phyloP scores from a whole-genome alignment of 2,113 vertebrate species.

The Indicator indicator region DNA sequence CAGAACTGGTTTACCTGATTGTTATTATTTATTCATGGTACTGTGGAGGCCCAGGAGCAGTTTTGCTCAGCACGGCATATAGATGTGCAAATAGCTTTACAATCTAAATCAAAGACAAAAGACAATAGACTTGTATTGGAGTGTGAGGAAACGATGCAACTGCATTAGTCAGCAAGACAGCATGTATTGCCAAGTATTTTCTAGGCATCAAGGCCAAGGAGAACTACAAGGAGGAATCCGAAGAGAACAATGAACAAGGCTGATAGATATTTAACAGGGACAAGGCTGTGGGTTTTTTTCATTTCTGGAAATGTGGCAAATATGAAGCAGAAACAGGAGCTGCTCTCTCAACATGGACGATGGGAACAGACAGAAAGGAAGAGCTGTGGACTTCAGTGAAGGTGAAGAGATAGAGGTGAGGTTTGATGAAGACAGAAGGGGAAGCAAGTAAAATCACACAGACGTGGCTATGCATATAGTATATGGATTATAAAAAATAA shows the following conservation, averaged over 20 bases:
- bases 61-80: neutral
- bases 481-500: neutral
- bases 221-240: neutral
- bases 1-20: neutral
- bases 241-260: neutral
- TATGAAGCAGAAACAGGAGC: neutral
- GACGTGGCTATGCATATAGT: neutral
- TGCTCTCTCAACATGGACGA: neutral
- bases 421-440: neutral
- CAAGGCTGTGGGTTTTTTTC: neutral
- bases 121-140: neutral
- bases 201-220: slow-evolving; percentile 27
- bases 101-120: neutral
- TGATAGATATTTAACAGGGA: neutral
- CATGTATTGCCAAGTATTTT: slow-evolving; percentile 35
- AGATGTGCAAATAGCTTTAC: neutral
- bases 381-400: neutral
- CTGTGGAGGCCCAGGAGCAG: neutral
- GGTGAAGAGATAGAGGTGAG: neutral
- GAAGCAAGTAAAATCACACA: neutral
- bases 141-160: neutral
- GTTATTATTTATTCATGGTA: neutral
- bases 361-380: neutral
- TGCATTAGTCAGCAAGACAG: slow-evolving; percentile 35
- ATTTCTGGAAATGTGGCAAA: neutral